Evolutionary conservation across 2,113 vertebrate species (phyloP).

Genomic region (Physeter macrocephalus): DNA sequence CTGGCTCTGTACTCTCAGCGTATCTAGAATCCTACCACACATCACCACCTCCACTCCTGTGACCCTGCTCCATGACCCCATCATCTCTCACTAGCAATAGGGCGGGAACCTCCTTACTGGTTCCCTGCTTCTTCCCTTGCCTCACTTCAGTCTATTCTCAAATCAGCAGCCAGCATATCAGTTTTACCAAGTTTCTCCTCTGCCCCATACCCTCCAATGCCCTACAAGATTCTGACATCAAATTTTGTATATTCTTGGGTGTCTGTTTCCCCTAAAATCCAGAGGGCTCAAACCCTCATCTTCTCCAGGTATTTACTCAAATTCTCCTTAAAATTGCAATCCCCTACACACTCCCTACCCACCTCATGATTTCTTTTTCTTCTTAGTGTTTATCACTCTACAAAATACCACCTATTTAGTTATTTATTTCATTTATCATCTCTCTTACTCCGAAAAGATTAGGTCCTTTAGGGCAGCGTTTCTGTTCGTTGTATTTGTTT

Average conservation of each 20-base stretch:
- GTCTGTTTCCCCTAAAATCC: not conserved
- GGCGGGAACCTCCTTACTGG: not conserved
- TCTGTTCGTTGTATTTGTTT: not conserved
- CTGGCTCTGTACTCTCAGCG: not conserved
- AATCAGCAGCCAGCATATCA: not conserved
- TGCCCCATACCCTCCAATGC: not conserved
- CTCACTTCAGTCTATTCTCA: not conserved
- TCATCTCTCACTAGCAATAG: not conserved
- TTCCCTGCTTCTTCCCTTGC: not conserved
- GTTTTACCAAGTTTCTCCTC: not conserved
- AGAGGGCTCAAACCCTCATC: not conserved
- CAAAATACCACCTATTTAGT: not conserved
- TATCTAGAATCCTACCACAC: not conserved
- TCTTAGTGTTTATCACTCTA: not conserved
- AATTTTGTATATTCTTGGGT: not conserved
- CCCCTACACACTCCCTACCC: not conserved
- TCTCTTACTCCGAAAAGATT: not conserved
- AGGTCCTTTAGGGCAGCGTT: not conserved
- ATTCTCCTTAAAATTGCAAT: not conserved
- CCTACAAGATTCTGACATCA: not conserved
- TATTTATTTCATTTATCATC: not conserved
- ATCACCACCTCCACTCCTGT: not conserved
- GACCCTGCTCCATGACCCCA: not conserved
- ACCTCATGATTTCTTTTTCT: not conserved
- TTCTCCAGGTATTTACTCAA: not conserved